A percentile compares a stretch with the other conserved stretches of the same genome.
These are phyloP conservation scores for Hyppa rectilinea DNA, from an alignment of 2,888 invertebrate genomes.

Conservation along the genomic window DNA sequence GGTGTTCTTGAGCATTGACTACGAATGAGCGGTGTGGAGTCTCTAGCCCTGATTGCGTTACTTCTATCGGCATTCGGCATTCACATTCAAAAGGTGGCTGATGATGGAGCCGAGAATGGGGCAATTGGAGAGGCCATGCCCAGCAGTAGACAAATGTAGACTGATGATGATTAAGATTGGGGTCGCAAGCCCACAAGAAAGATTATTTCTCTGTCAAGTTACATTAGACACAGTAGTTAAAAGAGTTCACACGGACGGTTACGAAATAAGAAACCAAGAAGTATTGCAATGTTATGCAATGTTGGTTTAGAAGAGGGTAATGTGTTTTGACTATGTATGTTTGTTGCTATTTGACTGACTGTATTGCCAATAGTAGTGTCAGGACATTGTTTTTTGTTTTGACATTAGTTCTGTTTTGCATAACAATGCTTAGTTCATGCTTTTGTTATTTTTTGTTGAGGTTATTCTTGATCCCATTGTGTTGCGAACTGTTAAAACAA, in stretches of 20 bases:
- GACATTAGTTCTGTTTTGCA: slow-evolving; percentile 34
- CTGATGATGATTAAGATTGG: too few relatives aligned
- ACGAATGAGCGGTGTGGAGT: neutral
- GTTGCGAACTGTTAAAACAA: neutral
- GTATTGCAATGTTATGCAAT: slow-evolving; percentile 49
- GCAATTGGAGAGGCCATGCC: neutral
- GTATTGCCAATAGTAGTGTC: slow-evolving; percentile 28
- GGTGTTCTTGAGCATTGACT: neutral
- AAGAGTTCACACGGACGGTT: slow-evolving; percentile 56
- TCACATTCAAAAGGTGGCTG: too few relatives aligned
- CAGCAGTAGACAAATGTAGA: neutral
- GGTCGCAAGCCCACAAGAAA: neutral
- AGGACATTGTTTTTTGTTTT: slow-evolving; percentile 29
- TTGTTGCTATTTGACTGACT: slow-evolving; percentile 19
- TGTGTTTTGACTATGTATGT: slow-evolving; percentile 46
- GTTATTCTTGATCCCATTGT: slow-evolving; percentile 1
- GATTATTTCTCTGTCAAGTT: slow-evolving; percentile 10
- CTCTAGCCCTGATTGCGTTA: too few relatives aligned
- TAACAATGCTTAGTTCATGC: slow-evolving; percentile 36
- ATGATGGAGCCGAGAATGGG: neutral
- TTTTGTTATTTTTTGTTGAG: slow-evolving; percentile 23
- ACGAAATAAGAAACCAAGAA: slow-evolving; percentile 50
- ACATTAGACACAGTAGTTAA: slow-evolving; percentile 41
- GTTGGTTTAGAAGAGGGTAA: slow-evolving; percentile 45
- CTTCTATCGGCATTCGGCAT: too few relatives aligned